phyloP scores from a whole-genome alignment of 2,113 vertebrate species.

The Nettapus auritus region DNA sequence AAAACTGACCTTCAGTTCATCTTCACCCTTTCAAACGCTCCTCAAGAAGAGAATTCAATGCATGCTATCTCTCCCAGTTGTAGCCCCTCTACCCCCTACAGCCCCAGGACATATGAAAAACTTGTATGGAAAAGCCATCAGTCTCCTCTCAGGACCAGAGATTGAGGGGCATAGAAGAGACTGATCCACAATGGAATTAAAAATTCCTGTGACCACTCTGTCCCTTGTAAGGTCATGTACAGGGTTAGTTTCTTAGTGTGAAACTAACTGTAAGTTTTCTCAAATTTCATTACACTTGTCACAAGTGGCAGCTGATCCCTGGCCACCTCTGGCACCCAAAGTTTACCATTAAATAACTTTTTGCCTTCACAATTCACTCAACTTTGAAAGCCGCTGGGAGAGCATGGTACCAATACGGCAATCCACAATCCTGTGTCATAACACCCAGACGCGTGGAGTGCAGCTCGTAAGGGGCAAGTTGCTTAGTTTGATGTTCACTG shows the following conservation, averaged over 20 bases:
- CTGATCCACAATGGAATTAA: background rate
- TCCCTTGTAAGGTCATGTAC: background rate
- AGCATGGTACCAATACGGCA: rapidly evolving
- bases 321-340: background rate
- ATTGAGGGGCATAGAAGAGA: background rate
- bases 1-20: background rate
- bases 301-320: background rate
- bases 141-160: background rate
- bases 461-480: background rate
- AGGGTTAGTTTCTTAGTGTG: background rate
- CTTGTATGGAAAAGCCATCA: background rate
- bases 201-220: background rate
- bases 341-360: background rate
- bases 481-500: background rate
- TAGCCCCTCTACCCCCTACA: background rate
- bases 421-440: background rate
- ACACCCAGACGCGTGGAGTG: background rate
- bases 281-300: background rate
- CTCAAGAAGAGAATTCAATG: background rate
- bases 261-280: background rate
- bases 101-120: rapidly evolving
- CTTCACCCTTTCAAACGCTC: background rate
- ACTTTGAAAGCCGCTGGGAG: background rate
- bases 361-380: background rate
- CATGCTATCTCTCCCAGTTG: background rate